Base-by-base conservation (phyloP, 2,888 invertebrate species). In the Hedychridium roseum region DNA sequence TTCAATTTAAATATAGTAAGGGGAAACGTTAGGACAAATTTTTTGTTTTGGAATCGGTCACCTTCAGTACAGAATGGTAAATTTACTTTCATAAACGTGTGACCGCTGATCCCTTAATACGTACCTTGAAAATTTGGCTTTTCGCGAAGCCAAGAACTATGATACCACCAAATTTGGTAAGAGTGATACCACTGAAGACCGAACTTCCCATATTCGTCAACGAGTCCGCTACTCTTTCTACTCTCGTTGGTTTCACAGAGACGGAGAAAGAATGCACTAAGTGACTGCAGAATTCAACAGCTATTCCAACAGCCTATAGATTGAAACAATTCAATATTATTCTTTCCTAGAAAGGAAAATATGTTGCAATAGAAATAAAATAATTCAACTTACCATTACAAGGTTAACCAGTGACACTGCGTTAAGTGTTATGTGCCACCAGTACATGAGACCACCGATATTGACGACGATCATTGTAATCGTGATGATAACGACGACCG, bases 271-370 rank as follows among this genome's bases (percentile, higher is more conserved):
- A 90, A 79, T 96, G 92, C 53, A 95, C 95, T 65, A 98, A 84
- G 82, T 99, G 98, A 55, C 97, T 96, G 80, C 97, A 97, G 82
- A 99, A 99, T 82, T 99, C 98, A 28, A 99, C 98, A 11, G 96
- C 90, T 58, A 99, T 98, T 35, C 98, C 99, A 62, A 98, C 92
- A 21, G 97, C 94, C 97, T 89, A 71, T 60, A 79, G 78, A 52
- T 57, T 35, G 54, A 50, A 37, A 38, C 7, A 39, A 39, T 41
- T 15, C 16, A 15, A 9, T 18, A 18, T 34, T 4, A n/a, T n/a
- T n/a, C 11, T 2, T 30, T 17, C 23, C 32, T 26, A 18, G 7
- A 31, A 5, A 12, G 7, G 3, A 5, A 7, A 35, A 27, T 28
- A 20, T 37, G 7, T 11, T 15, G 7, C 14, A n/a, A 3, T 34